Evolutionary conservation across 2,113 vertebrate genomes (phyloP), one percentile per base, ranked within the genome.

Genomic region (Octodon degus): DNA sequence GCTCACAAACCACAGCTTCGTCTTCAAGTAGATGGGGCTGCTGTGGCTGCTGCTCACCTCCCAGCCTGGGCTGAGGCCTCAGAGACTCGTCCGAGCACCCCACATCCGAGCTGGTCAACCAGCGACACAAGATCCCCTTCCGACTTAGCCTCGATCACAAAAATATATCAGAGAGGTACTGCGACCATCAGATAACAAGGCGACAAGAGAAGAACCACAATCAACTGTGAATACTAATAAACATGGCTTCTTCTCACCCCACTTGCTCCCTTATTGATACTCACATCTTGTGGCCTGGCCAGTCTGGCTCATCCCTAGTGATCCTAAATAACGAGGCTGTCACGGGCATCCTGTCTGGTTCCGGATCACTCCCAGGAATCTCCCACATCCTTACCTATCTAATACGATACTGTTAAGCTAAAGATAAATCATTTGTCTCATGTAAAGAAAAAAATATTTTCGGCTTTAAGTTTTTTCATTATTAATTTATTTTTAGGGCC

Each of bases 241-340:
- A 17, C 34, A 17, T 6, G 34, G n/a, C 70, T 74, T 8, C 70
- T 40, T 79, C 80, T 72, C 63, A 47, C 20, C 47, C 30, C 32
- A 43, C 37, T 27, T 9, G 12, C 8, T 58, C 20, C 34, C 37
- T 76, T 90, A 76, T 47, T 50, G 72, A 60, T 43, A 82, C 27
- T 80, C 80, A 16, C 68, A 86, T 67, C 96, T 74, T 86, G 17
- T 40, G 70, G 60, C 87, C 9, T 24, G 25, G 91, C 83, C 53
- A 47, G 4, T 10, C 19, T 40, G 67, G 47, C 32, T 72, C 12
- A n/a, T 40, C 22, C 32, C 30, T n/a, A 50, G n/a, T 8, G 4
- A 40, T 37, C 9, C 16, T 67, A 16, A 24, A 4, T 2, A 17
- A 19, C 1, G 13, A 16, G 25, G 24, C 30, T 20, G 1, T 22